These are phyloP conservation scores for Brachionus manjavacas DNA, from an alignment of 1,140 invertebrate genomes.

Conservation along the genomic window DNA sequence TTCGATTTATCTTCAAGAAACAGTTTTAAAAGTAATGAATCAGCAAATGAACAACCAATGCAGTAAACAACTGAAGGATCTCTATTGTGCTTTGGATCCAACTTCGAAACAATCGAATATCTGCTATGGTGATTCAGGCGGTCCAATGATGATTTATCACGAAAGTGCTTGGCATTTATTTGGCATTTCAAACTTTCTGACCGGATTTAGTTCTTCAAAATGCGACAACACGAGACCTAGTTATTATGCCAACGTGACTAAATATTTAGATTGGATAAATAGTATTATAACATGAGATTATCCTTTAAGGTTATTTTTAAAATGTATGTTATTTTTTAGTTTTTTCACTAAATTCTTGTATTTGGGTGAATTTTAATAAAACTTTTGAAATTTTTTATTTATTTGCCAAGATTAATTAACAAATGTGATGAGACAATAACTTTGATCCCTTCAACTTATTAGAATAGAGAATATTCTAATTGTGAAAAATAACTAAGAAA, in stretches of 20 bases:
- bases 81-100: not conserved
- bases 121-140: constrained; percentile 41
- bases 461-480: no score
- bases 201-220: not conserved
- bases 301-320: not conserved
- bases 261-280: not conserved
- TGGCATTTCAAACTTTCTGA: constrained; percentile 11
- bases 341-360: not conserved
- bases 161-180: not conserved
- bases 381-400: no score
- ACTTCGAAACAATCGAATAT: not conserved
- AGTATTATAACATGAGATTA: not conserved
- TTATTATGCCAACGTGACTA: not conserved
- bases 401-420: no score
- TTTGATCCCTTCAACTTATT: no score
- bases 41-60: not conserved
- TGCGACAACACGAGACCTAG: not conserved
- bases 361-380: no score
- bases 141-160: constrained; percentile 14
- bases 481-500: no score
- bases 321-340: no score
- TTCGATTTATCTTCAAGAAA: not conserved
- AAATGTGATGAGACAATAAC: no score
- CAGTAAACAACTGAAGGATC: not conserved
- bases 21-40: constrained; percentile 6